Evolutionary conservation across 1,140 invertebrate genomes (phyloP).

Genomic region (Diprion similis): DNA sequence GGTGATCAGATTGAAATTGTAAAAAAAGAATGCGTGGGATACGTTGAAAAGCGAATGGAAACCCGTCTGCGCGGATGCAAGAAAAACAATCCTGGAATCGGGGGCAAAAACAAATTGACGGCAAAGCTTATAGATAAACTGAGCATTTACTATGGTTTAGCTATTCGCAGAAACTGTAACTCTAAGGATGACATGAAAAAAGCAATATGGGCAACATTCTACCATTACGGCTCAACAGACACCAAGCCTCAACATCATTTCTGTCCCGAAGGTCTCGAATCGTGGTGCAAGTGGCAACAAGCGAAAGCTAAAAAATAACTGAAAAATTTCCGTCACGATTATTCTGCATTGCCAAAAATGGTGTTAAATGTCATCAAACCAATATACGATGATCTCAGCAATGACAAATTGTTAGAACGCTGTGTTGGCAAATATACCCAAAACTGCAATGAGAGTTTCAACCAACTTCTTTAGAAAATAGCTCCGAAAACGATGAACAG

Average conservation of each 20-base stretch:
- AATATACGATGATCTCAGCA: constrained; percentile 33
- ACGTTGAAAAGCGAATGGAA: constrained; percentile 39
- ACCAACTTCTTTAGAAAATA: constrained; percentile 27
- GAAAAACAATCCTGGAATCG: constrained; percentile 20
- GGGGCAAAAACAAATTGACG: constrained; percentile 7
- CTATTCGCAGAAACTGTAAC: neutral
- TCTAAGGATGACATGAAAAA: constrained; percentile 1
- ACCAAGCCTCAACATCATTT: constrained; percentile 15
- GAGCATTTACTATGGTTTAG: neutral
- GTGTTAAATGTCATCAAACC: constrained; percentile 4
- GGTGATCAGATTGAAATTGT: neutral
- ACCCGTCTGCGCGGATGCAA: constrained; percentile 28
- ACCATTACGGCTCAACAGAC: neutral
- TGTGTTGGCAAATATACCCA: constrained; percentile 35
- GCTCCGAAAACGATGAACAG: constrained; percentile 6
- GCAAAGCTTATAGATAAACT: neutral
- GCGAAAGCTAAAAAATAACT: constrained; percentile 13
- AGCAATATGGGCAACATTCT: neutral
- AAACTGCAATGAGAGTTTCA: constrained; percentile 40
- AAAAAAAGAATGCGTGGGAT: constrained; percentile 37
- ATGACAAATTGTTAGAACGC: constrained; percentile 33
- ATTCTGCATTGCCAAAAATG: constrained; percentile 15
- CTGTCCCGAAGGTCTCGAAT: constrained; percentile 14
- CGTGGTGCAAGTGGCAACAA: constrained; percentile 20
- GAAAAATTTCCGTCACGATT: constrained; percentile 20